Evolutionary conservation across 2,113 vertebrate genomes (phyloP).

Genomic region (Corynorhinus townsendii): DNA sequence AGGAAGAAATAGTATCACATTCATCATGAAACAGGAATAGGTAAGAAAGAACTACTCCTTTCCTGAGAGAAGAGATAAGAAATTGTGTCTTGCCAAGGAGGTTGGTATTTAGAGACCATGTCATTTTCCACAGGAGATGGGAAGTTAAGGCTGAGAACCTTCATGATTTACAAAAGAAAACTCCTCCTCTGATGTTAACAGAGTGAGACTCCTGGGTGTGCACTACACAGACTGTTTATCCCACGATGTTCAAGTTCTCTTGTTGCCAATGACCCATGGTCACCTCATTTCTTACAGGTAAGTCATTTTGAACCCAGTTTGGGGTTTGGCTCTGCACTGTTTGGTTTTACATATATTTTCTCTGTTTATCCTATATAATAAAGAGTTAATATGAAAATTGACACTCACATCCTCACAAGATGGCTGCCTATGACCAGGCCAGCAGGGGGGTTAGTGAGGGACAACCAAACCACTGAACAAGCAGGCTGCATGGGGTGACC

Average conservation of each 20-base stretch:
- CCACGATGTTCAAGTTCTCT: rapidly evolving
- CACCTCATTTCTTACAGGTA: not conserved
- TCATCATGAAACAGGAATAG: not conserved
- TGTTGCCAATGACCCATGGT: rapidly evolving
- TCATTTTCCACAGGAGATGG: not conserved
- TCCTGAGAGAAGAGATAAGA: not conserved
- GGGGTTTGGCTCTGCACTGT: not conserved
- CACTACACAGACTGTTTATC: rapidly evolving
- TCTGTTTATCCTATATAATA: not conserved
- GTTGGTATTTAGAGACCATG: not conserved
- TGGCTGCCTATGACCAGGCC: too few relatives aligned
- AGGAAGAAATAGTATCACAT: not conserved
- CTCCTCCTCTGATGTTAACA: not conserved
- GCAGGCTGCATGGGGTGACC: too few relatives aligned
- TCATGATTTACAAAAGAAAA: not conserved
- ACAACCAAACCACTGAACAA: too few relatives aligned
- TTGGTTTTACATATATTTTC: not conserved
- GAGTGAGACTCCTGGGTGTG: rapidly evolving
- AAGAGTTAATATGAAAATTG: too few relatives aligned
- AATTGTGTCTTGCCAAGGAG: not conserved
- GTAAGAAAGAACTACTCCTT: not conserved
- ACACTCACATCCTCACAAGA: too few relatives aligned
- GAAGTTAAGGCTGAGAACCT: not conserved
- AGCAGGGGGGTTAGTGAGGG: too few relatives aligned
- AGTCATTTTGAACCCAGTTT: not conserved